Conservation (phyloP, 35 echinoderm and acorn worm species). For the Heliocidaris tuberculata region DNA sequence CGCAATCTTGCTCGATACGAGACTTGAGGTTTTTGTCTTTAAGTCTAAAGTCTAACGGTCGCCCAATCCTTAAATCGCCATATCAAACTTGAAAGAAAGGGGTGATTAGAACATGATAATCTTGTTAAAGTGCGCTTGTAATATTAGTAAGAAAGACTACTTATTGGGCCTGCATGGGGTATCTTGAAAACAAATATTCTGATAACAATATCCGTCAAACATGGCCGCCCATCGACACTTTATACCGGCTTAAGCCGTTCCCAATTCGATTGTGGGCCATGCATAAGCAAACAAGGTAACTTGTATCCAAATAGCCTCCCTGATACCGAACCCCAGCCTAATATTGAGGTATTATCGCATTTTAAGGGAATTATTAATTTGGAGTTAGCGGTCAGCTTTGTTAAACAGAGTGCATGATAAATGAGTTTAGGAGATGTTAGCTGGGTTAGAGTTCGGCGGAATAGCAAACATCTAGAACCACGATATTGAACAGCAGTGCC, state of each 20-base stretch:
- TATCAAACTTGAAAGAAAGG: neutral
- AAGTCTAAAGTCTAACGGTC: constrained; percentile 16
- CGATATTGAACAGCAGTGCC: neutral
- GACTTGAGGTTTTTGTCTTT: neutral
- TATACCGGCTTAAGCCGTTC: constrained; percentile 20
- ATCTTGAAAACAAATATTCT: neutral
- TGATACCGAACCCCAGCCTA: neutral
- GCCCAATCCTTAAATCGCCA: constrained; percentile 8
- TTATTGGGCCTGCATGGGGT: neutral
- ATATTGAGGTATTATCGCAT: neutral
- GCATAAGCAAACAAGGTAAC: neutral
- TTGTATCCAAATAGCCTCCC: neutral
- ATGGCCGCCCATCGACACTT: constrained; percentile 23
- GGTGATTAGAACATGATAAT: neutral
- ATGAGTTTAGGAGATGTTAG: neutral
- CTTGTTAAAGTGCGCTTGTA: neutral
- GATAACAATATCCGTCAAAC: constrained; percentile 25
- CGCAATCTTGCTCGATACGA: neutral
- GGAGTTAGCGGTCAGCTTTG: neutral
- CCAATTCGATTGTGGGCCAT: neutral
- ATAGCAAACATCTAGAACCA: neutral
- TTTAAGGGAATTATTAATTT: constrained; percentile 19
- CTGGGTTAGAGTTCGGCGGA: neutral
- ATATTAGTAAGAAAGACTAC: neutral
- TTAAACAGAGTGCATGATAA: neutral